Evolutionary conservation across 2,888 invertebrate species (phyloP).

Genomic region (Ophion slaviceki): DNA sequence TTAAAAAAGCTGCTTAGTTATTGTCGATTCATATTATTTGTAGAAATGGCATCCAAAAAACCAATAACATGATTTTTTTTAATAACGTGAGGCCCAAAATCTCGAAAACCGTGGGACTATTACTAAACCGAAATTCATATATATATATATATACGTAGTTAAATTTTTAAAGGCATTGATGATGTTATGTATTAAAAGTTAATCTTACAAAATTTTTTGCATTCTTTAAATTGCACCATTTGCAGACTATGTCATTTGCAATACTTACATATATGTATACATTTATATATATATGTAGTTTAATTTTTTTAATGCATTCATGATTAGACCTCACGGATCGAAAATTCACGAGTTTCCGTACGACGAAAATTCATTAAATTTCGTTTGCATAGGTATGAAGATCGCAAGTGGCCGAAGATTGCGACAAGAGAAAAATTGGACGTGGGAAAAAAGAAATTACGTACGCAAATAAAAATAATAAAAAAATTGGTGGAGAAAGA

Average conservation of each 20-base stretch:
- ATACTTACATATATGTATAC: too few relatives aligned
- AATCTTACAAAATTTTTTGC: too few relatives aligned
- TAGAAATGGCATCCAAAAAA: too few relatives aligned
- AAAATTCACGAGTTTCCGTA: background rate
- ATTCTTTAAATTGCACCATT: too few relatives aligned
- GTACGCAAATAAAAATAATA: slow-evolving; percentile 2
- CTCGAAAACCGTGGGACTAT: too few relatives aligned
- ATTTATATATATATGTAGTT: background rate
- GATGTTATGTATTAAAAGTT: too few relatives aligned
- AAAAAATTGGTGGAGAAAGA: slow-evolving; percentile 15
- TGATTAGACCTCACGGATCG: background rate
- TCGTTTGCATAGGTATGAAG: background rate
- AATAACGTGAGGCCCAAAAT: too few relatives aligned
- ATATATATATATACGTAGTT: background rate
- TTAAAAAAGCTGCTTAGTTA: too few relatives aligned
- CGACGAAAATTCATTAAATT: background rate
- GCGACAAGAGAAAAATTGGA: slow-evolving; percentile 18
- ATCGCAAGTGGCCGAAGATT: background rate
- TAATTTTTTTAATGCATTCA: background rate
- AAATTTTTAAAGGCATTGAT: background rate
- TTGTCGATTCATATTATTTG: too few relatives aligned
- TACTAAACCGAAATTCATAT: too few relatives aligned
- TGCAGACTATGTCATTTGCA: too few relatives aligned
- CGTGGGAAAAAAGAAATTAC: slow-evolving; percentile 6
- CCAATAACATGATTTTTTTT: too few relatives aligned